Evolutionary conservation across 2,797 vertebrate genomes (phyloP), one percentile per base, ranked within the genome.

Genomic region (Falco cherrug): DNA sequence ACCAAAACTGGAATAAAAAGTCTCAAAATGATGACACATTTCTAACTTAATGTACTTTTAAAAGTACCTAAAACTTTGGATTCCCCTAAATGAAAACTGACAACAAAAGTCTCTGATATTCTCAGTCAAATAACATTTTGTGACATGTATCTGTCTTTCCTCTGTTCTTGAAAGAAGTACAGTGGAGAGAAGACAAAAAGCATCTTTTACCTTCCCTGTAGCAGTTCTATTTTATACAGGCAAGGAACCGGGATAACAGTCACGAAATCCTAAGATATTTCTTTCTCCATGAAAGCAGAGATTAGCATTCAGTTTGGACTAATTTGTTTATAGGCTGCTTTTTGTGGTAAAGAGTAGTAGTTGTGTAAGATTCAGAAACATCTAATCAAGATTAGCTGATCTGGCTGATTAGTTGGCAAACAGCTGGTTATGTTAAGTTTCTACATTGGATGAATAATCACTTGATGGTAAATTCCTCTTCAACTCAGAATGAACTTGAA

Each of bases 171-270:
- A 94, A 94, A 95, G 70, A 39, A 82, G 6, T 41, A 37, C 37
- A 65, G 50, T 45, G 39, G 13, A 89, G 43, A 79, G 51, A 84
- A 73, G 47, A 63, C 43, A 87, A 68, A 89, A 95, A 82, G 2
- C 11, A 48, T 92, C 59, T 82, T 84, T 94, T 92, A 89, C 95
- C 84, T 96, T 95, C 95, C 90, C 95, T 77, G 14, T 85, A 82
- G 89, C 89, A 84, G 37, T 82, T 31, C 22, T 89, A 31, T 82
- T 89, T 89, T 63, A 11, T 67, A 64, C 35, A 77, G 39, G 19
- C 25, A 84, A 68, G 56, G 16, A 82, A 80, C 45, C 69, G 64
- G 76, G 16, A 79, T 69, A 75, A 82, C 12, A 84, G 37, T 79
- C 0, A 21, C 3, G 9, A 92, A 96, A 93, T 89, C 81, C 70